Evolutionary conservation across 2,113 vertebrate species (phyloP).

Genomic region (Microtus ochrogaster): DNA sequence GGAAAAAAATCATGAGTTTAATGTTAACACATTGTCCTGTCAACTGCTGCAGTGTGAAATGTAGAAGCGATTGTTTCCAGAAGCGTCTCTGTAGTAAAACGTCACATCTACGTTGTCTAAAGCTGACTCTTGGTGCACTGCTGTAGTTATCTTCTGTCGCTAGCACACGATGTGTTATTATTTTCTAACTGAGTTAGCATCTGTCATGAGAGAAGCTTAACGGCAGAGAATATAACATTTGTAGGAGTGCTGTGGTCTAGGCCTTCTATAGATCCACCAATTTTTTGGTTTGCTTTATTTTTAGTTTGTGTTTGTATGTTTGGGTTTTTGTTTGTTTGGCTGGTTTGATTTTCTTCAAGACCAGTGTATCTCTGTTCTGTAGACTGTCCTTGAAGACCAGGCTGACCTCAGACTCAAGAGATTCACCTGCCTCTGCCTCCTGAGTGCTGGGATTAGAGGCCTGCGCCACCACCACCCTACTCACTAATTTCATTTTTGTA

Average conservation of each 20-base stretch:
- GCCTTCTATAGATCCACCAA: not conserved
- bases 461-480: fast-evolving
- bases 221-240: not conserved
- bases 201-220: not conserved
- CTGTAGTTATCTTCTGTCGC: not conserved
- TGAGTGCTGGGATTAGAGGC: not conserved
- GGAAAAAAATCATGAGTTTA: not conserved
- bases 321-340: too few species aligned
- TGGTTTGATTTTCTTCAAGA: not conserved
- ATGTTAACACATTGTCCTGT: not conserved
- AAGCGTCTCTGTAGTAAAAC: not conserved
- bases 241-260: not conserved
- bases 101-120: not conserved
- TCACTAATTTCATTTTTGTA: not conserved
- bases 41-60: not conserved
- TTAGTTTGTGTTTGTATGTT: too few species aligned
- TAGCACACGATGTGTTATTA: not conserved
- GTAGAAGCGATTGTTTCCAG: not conserved
- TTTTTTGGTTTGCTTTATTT: not conserved
- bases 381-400: not conserved
- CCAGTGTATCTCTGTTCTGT: not conserved
- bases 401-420: not conserved
- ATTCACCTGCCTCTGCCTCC: not conserved
- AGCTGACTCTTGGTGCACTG: not conserved
- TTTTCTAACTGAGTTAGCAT: not conserved